These are phyloP conservation scores for Mechanitis mazaeus DNA, from an alignment of 2,888 invertebrate genomes.

Conservation along the genomic window DNA sequence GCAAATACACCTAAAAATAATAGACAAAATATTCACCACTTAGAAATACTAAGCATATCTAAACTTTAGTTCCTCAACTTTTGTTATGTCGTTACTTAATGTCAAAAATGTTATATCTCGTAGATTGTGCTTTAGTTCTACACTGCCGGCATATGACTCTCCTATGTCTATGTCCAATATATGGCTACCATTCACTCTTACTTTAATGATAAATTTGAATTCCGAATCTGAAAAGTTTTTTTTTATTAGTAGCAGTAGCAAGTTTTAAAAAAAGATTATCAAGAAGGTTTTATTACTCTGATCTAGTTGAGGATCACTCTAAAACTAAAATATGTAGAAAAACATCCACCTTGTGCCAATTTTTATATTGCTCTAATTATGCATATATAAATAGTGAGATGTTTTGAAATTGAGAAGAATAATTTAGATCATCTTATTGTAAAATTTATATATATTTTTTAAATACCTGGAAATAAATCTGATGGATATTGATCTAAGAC, in stretches of 20 bases:
- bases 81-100: conserved; percentile 46
- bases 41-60: conserved; percentile 35
- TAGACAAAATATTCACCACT: background rate
- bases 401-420: conserved; percentile 9
- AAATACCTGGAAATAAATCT: conserved; percentile 38
- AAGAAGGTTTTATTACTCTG: too few relatives aligned
- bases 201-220: conserved; percentile 12
- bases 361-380: too few relatives aligned
- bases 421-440: background rate
- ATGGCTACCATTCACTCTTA: conserved; percentile 10
- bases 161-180: conserved; percentile 35
- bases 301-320: too few relatives aligned
- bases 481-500: conserved; percentile 31
- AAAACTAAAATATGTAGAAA: too few relatives aligned
- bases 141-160: conserved; percentile 32
- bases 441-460: conserved; percentile 2
- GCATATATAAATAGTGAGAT: background rate
- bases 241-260: too few relatives aligned
- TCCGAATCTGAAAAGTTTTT: conserved; percentile 4
- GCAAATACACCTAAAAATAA: background rate
- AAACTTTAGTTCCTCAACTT: conserved; percentile 42
- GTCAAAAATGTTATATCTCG: conserved; percentile 46
- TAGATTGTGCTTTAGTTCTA: conserved; percentile 42
- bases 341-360: too few relatives aligned
- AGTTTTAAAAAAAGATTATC: too few relatives aligned